Evolutionary conservation across 2,113 vertebrate species (phyloP), one percentile per base, ranked within the genome.

Genomic region (Edolisoma coerulescens): DNA sequence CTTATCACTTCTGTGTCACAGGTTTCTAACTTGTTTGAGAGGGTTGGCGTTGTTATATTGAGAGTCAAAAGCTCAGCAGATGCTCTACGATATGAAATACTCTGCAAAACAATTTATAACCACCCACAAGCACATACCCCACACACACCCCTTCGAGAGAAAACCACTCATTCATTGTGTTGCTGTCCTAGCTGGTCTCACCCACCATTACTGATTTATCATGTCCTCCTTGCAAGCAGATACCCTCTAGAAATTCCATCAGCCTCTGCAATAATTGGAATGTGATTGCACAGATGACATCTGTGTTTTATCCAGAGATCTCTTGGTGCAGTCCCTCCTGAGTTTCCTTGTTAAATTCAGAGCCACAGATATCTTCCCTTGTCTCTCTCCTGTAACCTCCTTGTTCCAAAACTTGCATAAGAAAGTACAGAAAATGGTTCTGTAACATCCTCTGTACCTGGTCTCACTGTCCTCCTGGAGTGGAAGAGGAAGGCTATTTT

Each of bases 71-170:
- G 64, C 69, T 54, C 42, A 69, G 6, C n/a, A 45, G 28, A 22
- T 75, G 26, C 26, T 68, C 57, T 45, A 2, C 0, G 3, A 7
- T 57, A 35, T 2, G 3, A 80, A 84, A 73, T 32, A 54, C 16
- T 52, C 82, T 71, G 45, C 63, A 41, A 57, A 83, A 32, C 23
- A 13, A 44, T 52, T 85, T 79, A 23, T 63, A 63, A 33, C 27
- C 32, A 24, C 32, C 16, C 42, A 77, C 41, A 42, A 41, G 23
- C 63, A 41, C 11, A 30, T 8, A 24, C 16, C 7, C 10, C 7
- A 1, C 5, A 3, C 6, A 16, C 23, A 15, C 6, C 9, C n/a
- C 1, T 49, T 44, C 0, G 0, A 53, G 30, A 77, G 64, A 70
- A 69, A 54, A 33, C 20, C 30, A 16, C 8, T 20, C 15, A 1